Percentiles rank a stretch among this genome's conserved stretches.
phyloP scores from a whole-genome alignment of 1,140 invertebrate species.

The Acromyrmex charruanus region DNA sequence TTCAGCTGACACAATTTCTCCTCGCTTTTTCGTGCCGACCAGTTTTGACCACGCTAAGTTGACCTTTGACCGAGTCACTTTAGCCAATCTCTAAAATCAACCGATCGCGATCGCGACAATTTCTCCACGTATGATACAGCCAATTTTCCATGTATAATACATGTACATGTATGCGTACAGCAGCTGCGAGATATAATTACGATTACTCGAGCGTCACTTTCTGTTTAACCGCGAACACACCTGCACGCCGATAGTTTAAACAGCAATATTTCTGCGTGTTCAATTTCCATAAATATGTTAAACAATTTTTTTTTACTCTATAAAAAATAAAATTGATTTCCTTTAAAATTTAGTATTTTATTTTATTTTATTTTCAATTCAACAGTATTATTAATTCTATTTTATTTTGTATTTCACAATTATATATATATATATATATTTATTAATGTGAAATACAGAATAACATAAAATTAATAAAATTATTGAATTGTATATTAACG shows the following conservation, averaged over 20 bases:
- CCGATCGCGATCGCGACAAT: conserved; percentile 59
- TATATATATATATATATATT: no score
- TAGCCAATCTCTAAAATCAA: conserved; percentile 42
- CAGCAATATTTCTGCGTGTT: background rate
- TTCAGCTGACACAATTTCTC: conserved; percentile 50
- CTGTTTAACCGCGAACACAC: conserved; percentile 38
- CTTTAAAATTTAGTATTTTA: background rate
- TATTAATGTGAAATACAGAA: no score
- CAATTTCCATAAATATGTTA: background rate
- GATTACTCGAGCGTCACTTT: conserved; percentile 28
- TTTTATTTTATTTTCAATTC: no score
- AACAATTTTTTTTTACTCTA: background rate
- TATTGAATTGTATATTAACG: background rate
- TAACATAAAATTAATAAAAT: no score
- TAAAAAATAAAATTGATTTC: background rate
- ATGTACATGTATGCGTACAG: background rate
- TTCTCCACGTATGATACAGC: conserved; percentile 41
- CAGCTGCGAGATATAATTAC: conserved; percentile 53
- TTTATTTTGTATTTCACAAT: background rate
- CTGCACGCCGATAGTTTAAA: conserved; percentile 39
- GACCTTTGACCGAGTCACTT: conserved; percentile 27
- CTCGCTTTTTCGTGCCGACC: conserved; percentile 3
- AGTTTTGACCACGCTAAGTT: conserved; percentile 18
- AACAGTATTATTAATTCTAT: no score
- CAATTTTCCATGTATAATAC: conserved; percentile 9